These are phyloP conservation scores for Pyrocephalus nanus DNA, from an alignment of 2,797 vertebrate genomes.

Conservation along the genomic window DNA sequence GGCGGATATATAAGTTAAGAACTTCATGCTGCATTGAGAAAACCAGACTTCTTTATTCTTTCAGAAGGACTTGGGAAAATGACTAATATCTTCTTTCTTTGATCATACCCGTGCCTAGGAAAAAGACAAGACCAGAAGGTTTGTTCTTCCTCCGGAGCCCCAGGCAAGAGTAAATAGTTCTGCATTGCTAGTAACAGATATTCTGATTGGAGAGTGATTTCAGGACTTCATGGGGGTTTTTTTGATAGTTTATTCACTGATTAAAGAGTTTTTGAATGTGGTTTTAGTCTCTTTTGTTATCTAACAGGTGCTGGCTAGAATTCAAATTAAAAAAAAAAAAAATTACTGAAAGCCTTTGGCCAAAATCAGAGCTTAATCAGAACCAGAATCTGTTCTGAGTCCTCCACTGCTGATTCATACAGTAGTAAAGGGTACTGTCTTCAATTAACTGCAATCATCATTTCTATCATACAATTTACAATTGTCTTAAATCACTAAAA, in stretches of 20 bases:
- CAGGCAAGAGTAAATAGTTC: not conserved
- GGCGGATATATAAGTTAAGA: not conserved
- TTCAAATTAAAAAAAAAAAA: constrained; percentile 59
- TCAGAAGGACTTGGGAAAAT: not conserved
- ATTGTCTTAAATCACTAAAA: constrained; percentile 76
- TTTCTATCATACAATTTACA: constrained; percentile 75
- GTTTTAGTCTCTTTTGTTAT: constrained; percentile 73
- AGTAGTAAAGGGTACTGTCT: constrained; percentile 78
- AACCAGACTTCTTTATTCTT: not conserved
- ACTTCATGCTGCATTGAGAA: not conserved
- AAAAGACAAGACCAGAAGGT: not conserved
- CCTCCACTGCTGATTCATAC: constrained; percentile 72
- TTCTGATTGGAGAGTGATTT: not conserved
- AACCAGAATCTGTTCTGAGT: constrained; percentile 72
- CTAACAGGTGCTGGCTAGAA: constrained; percentile 71
- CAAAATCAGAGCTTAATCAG: constrained; percentile 77
- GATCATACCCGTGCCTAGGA: not conserved
- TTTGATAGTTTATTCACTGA: constrained; percentile 33
- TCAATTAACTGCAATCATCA: constrained; percentile 77
- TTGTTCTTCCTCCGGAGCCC: not conserved
- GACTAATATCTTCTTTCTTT: not conserved
- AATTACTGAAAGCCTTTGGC: constrained; percentile 64
- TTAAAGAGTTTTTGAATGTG: constrained; percentile 69
- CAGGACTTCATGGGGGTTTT: not conserved
- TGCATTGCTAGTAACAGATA: constrained; percentile 6